A percentile compares a stretch with the other conserved stretches of the same genome.
Conservation (phyloP, 2,888 invertebrate species). For the Lepidonotus clava region DNA sequence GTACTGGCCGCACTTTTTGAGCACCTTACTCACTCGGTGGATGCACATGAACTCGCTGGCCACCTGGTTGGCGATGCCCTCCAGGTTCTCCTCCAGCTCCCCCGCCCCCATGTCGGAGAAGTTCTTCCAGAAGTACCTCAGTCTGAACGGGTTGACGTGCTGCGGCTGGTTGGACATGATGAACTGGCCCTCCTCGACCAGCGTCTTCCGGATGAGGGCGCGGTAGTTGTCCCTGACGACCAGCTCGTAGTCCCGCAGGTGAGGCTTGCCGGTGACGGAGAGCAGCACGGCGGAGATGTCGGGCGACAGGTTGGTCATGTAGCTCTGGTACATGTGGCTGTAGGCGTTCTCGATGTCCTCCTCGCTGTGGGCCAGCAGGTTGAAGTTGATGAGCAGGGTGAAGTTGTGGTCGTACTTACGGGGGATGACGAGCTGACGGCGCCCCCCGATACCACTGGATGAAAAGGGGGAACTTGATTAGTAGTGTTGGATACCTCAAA, state of each 20-base stretch:
- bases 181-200: constrained; percentile 70
- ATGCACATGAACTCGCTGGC: constrained; percentile 74
- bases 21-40: constrained; percentile 71
- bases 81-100: constrained; percentile 68
- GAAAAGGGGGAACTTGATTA: too few relatives aligned
- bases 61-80: constrained; percentile 71
- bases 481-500: too few relatives aligned
- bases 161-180: constrained; percentile 68
- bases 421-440: background rate
- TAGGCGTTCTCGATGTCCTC: constrained; percentile 74
- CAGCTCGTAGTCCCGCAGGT: constrained; percentile 65
- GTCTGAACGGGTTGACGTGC: constrained; percentile 67
- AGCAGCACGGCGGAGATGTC: constrained; percentile 72
- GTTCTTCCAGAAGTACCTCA: constrained; percentile 70
- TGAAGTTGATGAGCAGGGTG: constrained; percentile 63
- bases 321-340: constrained; percentile 74
- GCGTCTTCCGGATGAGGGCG: constrained; percentile 69
- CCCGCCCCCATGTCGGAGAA: constrained; percentile 63
- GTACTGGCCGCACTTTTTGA: constrained; percentile 75
- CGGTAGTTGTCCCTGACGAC: constrained; percentile 68
- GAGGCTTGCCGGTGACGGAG: constrained; percentile 70
- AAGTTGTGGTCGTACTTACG: constrained; percentile 59
- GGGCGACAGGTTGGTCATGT: constrained; percentile 71
- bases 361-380: constrained; percentile 65
- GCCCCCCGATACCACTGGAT: constrained; percentile 14